Evolutionary conservation across 2,113 vertebrate genomes (phyloP).

Genomic region (Megaptera novaeangliae): DNA sequence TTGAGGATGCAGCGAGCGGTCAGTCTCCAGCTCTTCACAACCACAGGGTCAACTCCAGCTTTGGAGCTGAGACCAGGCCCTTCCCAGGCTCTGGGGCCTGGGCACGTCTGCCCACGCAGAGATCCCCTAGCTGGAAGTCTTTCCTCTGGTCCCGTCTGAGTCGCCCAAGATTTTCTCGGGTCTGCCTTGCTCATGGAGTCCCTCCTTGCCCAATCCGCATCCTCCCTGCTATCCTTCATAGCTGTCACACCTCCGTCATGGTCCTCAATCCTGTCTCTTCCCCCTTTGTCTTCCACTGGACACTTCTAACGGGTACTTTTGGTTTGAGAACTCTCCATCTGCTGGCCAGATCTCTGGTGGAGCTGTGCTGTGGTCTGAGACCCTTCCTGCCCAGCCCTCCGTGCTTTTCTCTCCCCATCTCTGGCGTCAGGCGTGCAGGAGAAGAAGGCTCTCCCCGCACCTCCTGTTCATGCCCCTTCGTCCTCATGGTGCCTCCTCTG

Average conservation of each 20-base stretch:
- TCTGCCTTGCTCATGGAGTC: not conserved
- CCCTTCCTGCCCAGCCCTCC: not conserved
- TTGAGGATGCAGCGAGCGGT: accelerated
- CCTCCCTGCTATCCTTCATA: accelerated
- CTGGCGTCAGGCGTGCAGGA: accelerated
- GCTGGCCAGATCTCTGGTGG: not conserved
- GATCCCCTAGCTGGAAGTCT: accelerated
- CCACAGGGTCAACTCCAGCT: not conserved
- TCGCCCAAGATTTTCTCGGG: not conserved
- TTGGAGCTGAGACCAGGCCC: too few species aligned
- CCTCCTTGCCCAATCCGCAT: too few species aligned
- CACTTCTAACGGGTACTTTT: accelerated
- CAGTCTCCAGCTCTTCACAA: not conserved
- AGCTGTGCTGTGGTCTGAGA: not conserved
- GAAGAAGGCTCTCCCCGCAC: too few species aligned
- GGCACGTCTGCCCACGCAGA: accelerated
- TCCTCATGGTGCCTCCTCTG: accelerated
- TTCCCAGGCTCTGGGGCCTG: not conserved
- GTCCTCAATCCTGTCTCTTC: not conserved
- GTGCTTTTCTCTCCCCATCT: not conserved
- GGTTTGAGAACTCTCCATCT: accelerated
- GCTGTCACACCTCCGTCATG: accelerated
- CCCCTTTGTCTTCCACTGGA: not conserved
- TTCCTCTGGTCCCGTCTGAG: accelerated
- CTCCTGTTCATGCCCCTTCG: accelerated